A percentile compares a stretch with the other conserved stretches of the same genome.
Conservation (phyloP, 2,797 vertebrate species). For the Tokudaia muenninki region DNA sequence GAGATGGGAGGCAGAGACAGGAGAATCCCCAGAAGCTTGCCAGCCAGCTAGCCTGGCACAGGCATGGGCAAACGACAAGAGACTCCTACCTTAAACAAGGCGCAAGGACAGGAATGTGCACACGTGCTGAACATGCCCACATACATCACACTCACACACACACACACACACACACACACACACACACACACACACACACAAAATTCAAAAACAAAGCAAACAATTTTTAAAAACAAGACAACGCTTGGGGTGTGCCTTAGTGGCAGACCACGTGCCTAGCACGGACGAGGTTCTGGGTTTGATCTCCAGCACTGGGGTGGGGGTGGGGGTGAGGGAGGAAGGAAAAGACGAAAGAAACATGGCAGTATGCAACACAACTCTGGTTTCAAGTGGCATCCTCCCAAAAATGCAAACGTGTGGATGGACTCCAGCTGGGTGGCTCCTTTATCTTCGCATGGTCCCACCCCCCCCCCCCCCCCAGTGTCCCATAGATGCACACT, state of each 20-base stretch:
- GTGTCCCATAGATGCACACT: fast-evolving
- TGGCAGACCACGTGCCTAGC: neutral
- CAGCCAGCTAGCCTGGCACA: neutral
- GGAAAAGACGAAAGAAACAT: neutral
- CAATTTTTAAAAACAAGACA: neutral
- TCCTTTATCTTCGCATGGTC: neutral
- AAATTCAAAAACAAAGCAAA: neutral
- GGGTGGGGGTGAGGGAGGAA: too few relatives aligned
- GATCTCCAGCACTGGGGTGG: neutral
- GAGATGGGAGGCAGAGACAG: neutral
- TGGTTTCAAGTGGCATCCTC: neutral
- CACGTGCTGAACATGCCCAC: too few relatives aligned
- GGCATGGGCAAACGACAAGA: neutral
- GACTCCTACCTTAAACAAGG: neutral
- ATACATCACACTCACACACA: neutral
- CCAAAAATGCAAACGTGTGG: fast-evolving
- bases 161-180: neutral
- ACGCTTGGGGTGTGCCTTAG: neutral
- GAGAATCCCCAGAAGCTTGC: neutral
- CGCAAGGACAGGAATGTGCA: neutral
- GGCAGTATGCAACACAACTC: neutral
- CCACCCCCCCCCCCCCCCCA: neutral
- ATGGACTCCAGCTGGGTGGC: neutral
- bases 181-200: neutral
- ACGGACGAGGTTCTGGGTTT: neutral